A percentile compares a stretch with the other conserved stretches of the same genome.
These are phyloP conservation scores for Drosophila virilis DNA, from an alignment of 1,140 invertebrate species.

Conservation along the genomic window DNA sequence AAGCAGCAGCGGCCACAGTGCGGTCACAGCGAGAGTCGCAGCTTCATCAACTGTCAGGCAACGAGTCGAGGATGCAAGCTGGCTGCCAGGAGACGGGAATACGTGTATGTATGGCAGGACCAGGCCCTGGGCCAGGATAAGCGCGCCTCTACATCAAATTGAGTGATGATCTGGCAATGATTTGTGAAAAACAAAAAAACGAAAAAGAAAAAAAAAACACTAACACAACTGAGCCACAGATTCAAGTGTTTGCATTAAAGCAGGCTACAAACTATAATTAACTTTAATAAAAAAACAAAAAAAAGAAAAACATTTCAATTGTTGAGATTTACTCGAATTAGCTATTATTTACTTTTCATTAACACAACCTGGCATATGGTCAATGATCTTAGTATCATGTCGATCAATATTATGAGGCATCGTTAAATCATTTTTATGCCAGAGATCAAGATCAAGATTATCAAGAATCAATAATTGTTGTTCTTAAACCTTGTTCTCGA, in stretches of 20 bases:
- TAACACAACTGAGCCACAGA: slow-evolving; percentile 3
- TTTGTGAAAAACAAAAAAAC: slow-evolving; percentile 58
- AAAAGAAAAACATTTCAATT: background rate
- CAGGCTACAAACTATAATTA: background rate
- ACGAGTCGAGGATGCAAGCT: slow-evolving; percentile 2
- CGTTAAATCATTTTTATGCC: too few species aligned
- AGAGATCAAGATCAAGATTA: too few species aligned
- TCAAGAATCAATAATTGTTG: too few species aligned
- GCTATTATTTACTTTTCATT: background rate
- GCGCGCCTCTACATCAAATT: slow-evolving; percentile 63
- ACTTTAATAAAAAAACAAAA: slow-evolving; percentile 13
- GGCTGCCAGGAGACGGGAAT: background rate
- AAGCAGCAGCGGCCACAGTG: slow-evolving; percentile 57
- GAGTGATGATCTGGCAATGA: slow-evolving; percentile 75
- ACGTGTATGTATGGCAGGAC: background rate
- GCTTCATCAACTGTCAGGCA: slow-evolving; percentile 69
- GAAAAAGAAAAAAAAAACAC: slow-evolving; percentile 15
- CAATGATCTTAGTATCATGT: too few species aligned
- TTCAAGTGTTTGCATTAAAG: background rate
- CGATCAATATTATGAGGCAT: too few species aligned
- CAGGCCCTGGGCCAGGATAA: slow-evolving; percentile 46
- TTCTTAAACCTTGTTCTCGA: too few species aligned
- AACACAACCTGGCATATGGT: background rate
- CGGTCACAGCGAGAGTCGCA: slow-evolving; percentile 40
- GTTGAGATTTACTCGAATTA: too few species aligned